A percentile compares a stretch with the other conserved stretches of the same genome.
Conservation (phyloP, 2,888 invertebrate species). For the Strigamia crassipes region DNA sequence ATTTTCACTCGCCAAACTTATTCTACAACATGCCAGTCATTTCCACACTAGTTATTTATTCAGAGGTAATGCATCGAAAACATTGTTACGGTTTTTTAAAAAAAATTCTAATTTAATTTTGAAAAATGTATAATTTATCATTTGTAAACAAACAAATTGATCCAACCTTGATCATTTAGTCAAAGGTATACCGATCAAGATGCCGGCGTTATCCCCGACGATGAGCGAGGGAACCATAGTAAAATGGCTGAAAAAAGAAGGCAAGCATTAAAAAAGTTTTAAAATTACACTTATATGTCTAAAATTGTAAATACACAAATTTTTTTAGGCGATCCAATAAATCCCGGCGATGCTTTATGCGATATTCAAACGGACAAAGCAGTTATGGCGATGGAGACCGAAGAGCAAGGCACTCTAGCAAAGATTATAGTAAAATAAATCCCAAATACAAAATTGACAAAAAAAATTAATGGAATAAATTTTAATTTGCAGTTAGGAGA, state of each 20-base stretch:
- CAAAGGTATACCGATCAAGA: not conserved
- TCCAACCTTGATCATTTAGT: not conserved
- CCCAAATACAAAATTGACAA: not conserved
- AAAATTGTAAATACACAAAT: not conserved
- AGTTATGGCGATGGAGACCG: conserved; percentile 66
- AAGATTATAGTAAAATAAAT: conserved; percentile 65
- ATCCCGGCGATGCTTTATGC: conserved; percentile 67
- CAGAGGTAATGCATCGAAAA: not conserved
- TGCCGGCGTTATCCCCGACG: conserved; percentile 41
- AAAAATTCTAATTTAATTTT: not conserved
- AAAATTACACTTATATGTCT: not conserved
- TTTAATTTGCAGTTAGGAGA: conserved; percentile 60
- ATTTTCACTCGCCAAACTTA: not conserved
- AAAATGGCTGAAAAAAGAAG: conserved; percentile 43
- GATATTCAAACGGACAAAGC: conserved; percentile 72
- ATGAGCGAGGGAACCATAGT: conserved; percentile 44
- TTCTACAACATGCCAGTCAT: not conserved
- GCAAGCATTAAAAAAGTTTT: not conserved
- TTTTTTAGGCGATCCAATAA: conserved; percentile 61
- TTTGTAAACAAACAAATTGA: not conserved
- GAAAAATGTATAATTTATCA: not conserved
- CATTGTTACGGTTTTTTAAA: not conserved
- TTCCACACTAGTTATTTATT: not conserved
- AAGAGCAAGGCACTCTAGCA: conserved; percentile 68
- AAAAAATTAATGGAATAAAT: not conserved